Percentiles rank a stretch among this genome's conserved stretches.
phyloP scores from a whole-genome alignment of 2,113 vertebrate genomes.

The Aepyceros melampus region DNA sequence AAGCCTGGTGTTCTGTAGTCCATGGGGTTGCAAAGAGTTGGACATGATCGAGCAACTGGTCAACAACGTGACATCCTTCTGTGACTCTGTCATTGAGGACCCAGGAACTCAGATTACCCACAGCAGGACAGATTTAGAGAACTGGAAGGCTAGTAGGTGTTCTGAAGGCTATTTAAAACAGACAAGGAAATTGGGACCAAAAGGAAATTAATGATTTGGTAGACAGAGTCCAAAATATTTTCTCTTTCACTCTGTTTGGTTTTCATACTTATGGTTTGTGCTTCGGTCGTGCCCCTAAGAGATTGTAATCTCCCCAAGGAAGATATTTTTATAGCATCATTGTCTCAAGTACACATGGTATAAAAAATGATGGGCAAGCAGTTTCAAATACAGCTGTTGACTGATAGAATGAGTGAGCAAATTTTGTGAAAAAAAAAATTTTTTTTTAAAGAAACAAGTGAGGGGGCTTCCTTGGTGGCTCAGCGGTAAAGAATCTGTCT shows the following conservation, averaged over 20 bases:
- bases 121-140: neutral
- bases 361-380: neutral
- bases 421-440: neutral
- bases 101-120: neutral
- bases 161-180: neutral
- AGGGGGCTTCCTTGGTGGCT: neutral
- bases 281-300: neutral
- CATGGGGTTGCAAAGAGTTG: neutral
- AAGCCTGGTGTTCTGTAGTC: neutral
- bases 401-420: neutral
- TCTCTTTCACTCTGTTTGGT: neutral
- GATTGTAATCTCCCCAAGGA: neutral
- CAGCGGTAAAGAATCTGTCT: neutral
- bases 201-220: constrained; percentile 13
- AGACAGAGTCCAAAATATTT: neutral
- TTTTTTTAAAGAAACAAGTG: neutral
- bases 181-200: neutral
- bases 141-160: neutral
- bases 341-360: neutral
- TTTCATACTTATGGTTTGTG: neutral
- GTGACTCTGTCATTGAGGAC: neutral
- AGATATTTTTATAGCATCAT: neutral
- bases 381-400: neutral
- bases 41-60: neutral
- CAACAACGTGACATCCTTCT: neutral